Percentiles rank a stretch among this genome's conserved stretches.
Conservation (phyloP, 2,113 vertebrate genomes). For the Asarcornis scutulata region DNA sequence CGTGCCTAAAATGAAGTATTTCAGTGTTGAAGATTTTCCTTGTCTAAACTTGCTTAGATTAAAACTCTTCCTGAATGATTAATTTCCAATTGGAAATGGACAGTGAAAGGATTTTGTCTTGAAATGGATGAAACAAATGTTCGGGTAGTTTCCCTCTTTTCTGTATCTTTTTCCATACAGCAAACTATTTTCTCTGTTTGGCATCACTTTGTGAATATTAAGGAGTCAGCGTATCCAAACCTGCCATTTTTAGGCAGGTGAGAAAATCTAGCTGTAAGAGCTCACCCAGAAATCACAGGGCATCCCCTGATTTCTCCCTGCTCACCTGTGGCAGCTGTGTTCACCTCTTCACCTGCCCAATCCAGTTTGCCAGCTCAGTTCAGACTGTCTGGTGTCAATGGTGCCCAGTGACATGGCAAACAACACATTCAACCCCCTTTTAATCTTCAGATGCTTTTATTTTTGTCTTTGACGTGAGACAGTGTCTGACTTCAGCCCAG, state of each 20-base stretch:
- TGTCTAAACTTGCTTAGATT: background rate
- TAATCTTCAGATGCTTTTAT: background rate
- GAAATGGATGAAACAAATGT: background rate
- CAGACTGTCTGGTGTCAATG: background rate
- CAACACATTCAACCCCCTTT: background rate
- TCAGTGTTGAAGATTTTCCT: background rate
- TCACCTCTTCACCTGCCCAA: background rate
- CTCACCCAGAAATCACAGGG: background rate
- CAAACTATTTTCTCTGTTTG: background rate
- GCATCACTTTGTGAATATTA: background rate
- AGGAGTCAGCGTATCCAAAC: background rate
- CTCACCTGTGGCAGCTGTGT: background rate
- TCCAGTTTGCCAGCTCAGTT: background rate
- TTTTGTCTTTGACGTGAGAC: slow-evolving; percentile 5
- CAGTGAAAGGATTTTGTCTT: background rate
- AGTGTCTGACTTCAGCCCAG: background rate
- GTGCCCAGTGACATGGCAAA: rapidly evolving
- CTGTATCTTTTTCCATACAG: background rate
- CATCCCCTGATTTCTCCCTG: background rate
- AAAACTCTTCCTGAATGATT: background rate
- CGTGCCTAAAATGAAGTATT: background rate
- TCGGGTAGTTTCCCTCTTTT: background rate
- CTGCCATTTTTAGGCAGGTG: background rate
- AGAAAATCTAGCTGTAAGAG: background rate
- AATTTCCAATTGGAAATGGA: background rate